Evolutionary conservation across 2,113 vertebrate genomes (phyloP).

Genomic region (Papio anubis): DNA sequence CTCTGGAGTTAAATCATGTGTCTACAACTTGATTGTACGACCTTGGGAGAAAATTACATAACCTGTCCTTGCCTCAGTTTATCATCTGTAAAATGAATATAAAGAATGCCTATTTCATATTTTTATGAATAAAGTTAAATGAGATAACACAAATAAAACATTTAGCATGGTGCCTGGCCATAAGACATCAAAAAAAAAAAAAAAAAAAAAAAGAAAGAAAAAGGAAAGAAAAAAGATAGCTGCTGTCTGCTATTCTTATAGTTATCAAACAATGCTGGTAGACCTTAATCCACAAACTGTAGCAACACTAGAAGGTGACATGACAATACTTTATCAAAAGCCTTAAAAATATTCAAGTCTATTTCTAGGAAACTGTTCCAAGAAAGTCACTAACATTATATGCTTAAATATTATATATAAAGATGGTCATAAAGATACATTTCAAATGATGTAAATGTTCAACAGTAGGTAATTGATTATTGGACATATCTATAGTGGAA

Average conservation of each 20-base stretch:
- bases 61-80: background rate
- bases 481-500: background rate
- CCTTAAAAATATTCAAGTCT: background rate
- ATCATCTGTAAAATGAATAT: background rate
- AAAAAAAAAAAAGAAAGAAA: background rate
- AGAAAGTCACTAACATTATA: background rate
- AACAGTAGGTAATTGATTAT: background rate
- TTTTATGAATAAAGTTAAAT: background rate
- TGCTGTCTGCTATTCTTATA: background rate
- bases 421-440: background rate
- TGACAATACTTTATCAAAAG: background rate
- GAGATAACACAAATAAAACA: background rate
- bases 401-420: background rate
- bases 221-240: background rate
- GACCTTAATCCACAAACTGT: background rate
- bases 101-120: background rate
- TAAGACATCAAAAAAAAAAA: background rate
- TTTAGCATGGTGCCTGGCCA: background rate
- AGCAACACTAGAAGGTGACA: background rate
- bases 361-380: background rate
- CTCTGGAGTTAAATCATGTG: background rate
- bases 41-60: background rate
- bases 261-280: background rate
- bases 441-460: constrained; percentile 18
- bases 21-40: background rate